Conservation (phyloP, 2,113 vertebrate species). For the Gracilinanus agilis region DNA sequence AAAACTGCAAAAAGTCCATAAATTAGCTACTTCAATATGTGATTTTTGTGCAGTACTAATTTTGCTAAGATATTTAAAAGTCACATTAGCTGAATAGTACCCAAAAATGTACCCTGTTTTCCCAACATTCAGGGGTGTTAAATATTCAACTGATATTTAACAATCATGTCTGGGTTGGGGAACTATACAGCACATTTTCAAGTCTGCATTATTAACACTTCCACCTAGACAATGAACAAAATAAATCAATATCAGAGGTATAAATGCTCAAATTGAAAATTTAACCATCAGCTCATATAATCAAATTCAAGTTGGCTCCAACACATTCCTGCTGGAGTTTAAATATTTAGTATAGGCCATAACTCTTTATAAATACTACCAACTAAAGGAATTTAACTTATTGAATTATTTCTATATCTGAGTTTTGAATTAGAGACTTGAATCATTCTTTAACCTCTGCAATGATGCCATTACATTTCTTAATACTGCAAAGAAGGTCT, state of each 20-base stretch:
- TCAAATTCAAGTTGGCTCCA: neutral
- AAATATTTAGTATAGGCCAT: no score
- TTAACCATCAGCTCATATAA: neutral
- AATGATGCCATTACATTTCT: no score
- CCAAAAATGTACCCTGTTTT: neutral
- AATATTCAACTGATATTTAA: neutral
- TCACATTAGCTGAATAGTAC: neutral
- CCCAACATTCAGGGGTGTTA: neutral
- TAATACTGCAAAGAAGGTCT: no score
- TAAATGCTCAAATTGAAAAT: neutral
- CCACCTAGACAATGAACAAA: neutral
- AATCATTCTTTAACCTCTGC: no score
- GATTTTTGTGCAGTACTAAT: neutral
- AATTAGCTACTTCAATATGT: neutral
- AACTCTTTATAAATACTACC: no score
- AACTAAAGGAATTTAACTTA: no score
- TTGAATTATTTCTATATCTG: no score
- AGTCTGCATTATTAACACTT: neutral
- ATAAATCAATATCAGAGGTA: neutral
- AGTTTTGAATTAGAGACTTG: no score
- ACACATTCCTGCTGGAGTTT: neutral
- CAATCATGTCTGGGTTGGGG: neutral
- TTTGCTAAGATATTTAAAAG: neutral
- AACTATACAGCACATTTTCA: neutral
- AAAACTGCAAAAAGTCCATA: neutral